Base-by-base conservation (phyloP, 2,113 vertebrate species). In the Mus spicilegus region DNA sequence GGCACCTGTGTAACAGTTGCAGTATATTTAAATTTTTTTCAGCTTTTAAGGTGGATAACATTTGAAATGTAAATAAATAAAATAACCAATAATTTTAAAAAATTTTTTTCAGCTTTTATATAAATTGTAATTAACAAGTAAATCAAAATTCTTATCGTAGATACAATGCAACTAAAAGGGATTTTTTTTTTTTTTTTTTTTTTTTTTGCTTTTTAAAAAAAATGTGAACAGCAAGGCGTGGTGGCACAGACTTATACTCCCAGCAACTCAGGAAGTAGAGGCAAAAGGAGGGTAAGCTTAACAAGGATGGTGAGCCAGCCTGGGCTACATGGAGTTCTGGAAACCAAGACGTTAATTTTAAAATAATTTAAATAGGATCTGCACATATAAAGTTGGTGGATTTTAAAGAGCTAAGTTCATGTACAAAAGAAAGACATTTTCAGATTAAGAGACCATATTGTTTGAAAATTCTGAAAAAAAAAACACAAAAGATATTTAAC, bases 401-500 rank as follows among this genome's bases (percentile, higher is more conserved):
- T 77, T 51, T 73, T 65, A 81, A 93, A 82, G 10, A 39, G 3
- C 30, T 87, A 56, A 39, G 67, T 89, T 94, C 69, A 94, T 96
- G 1, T 54, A 95, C 28, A 82, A 77, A 93, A 85, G 63, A 63
- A 80, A 78, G 86, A 72, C 4, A 33, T 63, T 76, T 82, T 87
- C 46, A 89, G 78, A 93, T 10, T 39, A 81, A 54, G 67, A 17
- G 56, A 93, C 91, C 19, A 87, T 67, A 69, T 36, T 90, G 26
- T 69, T 94, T 75, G 90, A 78, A 91, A 94, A 91, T 77, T 89
- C 78, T 54, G 28, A 91, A 13, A 78, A 95, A 90, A 82, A 49
- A 86, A 39, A 49, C 39, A 49, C 22, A 80, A 90, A 58, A 87
- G n/a, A 11, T 72, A 87, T 77, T 82, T 89, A 81, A 70, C 26